Percentiles rank a stretch among this genome's conserved stretches.
Conservation (phyloP, 2,113 vertebrate species). For the Centrocercus urophasianus region DNA sequence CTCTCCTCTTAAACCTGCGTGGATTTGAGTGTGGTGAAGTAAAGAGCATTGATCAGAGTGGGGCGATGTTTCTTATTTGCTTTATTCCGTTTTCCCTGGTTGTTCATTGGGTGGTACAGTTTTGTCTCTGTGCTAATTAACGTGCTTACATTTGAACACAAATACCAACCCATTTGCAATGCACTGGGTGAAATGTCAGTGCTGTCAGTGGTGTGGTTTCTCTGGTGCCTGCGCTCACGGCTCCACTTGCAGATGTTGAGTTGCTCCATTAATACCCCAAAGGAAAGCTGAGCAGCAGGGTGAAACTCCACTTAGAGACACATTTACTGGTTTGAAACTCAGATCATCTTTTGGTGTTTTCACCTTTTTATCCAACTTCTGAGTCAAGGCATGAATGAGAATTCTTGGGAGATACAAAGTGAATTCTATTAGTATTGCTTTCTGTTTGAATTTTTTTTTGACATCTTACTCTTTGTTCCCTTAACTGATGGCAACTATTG, state of each 20-base stretch:
- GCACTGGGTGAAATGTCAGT: no score
- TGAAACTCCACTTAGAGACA: neutral
- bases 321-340: neutral
- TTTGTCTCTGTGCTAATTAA: neutral
- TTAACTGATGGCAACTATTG: neutral
- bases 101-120: neutral
- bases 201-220: neutral
- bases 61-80: neutral
- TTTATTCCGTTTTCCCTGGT: neutral
- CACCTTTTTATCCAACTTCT: neutral
- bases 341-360: neutral
- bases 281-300: neutral
- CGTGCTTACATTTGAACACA: neutral
- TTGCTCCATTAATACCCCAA: neutral
- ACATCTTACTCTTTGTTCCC: neutral
- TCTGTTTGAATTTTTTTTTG: conserved; percentile 1
- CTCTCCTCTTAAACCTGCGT: neutral
- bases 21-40: neutral
- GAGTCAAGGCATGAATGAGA: neutral
- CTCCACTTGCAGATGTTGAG: neutral
- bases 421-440: neutral
- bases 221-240: neutral
- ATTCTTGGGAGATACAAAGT: neutral
- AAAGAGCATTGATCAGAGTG: neutral
- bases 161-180: neutral